phyloP scores from a whole-genome alignment of 2,888 invertebrate genomes.

The Xestobium rufovillosum region DNA sequence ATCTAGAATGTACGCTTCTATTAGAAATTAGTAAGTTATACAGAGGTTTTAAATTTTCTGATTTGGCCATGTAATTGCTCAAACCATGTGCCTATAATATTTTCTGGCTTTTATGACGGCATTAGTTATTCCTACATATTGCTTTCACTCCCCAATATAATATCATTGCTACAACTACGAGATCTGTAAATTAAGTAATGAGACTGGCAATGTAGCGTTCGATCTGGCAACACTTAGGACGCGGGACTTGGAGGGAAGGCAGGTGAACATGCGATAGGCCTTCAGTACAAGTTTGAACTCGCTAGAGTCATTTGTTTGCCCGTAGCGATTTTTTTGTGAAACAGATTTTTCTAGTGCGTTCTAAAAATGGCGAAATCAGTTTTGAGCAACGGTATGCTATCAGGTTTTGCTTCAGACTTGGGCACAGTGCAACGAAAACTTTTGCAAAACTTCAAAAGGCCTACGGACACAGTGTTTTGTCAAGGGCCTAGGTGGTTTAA shows the following conservation, averaged over 20 bases:
- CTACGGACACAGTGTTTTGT: constrained; percentile 5
- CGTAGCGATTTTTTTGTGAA: constrained; percentile 5
- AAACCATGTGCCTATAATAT: too few species aligned
- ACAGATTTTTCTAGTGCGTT: constrained; percentile 5
- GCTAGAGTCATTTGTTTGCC: too few species aligned
- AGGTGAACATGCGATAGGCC: constrained; percentile 5
- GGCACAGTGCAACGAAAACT: constrained; percentile 10
- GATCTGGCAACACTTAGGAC: constrained; percentile 7
- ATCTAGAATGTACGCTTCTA: too few species aligned
- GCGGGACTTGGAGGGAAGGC: constrained; percentile 7
- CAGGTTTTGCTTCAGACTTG: constrained; percentile 14
- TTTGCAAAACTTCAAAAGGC: constrained; percentile 8
- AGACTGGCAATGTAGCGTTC: constrained; percentile 7
- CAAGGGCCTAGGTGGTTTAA: constrained; percentile 15
- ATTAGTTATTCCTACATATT: too few species aligned
- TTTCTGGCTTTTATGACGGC: too few species aligned
- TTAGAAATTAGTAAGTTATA: too few species aligned
- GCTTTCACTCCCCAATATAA: too few species aligned
- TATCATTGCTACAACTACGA: too few species aligned
- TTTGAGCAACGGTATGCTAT: constrained; percentile 13
- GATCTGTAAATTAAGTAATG: constrained; percentile 8
- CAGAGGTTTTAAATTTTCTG: too few species aligned
- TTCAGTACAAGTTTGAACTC: constrained; percentile 9
- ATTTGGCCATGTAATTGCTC: too few species aligned
- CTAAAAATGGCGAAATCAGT: constrained; percentile 9